phyloP scores from a whole-genome alignment of 2,888 invertebrate species.

The Aporophyla nigra region DNA sequence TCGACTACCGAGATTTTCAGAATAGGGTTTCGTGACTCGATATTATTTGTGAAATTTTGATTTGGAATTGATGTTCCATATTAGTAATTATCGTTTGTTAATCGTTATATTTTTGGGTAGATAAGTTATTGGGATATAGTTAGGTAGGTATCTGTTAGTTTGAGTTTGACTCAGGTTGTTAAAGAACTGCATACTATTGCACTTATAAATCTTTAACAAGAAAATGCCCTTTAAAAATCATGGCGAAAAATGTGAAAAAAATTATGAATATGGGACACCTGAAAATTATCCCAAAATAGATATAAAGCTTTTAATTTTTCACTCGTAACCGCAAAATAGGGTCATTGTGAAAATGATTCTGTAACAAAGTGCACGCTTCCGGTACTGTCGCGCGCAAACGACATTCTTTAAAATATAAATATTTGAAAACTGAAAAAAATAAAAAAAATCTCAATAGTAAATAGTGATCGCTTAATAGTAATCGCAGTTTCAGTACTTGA shows the following conservation, averaged over 20 bases:
- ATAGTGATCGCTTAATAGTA: too few species aligned
- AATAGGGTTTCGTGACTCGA: constrained; percentile 64
- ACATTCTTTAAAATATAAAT: background rate
- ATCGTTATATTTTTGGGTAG: constrained; percentile 12
- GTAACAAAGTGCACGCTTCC: background rate
- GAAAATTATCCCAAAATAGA: too few species aligned
- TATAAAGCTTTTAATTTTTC: background rate
- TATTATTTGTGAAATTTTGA: constrained; percentile 56
- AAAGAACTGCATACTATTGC: background rate
- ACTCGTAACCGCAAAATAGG: background rate
- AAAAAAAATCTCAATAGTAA: background rate
- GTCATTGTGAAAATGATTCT: background rate
- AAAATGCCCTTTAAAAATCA: background rate
- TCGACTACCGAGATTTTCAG: constrained; percentile 68
- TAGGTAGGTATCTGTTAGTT: background rate
- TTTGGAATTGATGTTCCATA: constrained; percentile 47
- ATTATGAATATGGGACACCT: background rate
- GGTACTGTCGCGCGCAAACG: constrained; percentile 24
- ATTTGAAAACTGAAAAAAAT: background rate
- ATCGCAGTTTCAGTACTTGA: background rate
- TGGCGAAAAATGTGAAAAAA: background rate
- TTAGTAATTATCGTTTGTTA: constrained; percentile 38
- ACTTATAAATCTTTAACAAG: background rate
- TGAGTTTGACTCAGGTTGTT: background rate
- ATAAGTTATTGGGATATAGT: background rate